Evolutionary conservation across 2,888 invertebrate species (phyloP), one percentile per base, ranked within the genome.

Genomic region (Coecobrya sp.): DNA sequence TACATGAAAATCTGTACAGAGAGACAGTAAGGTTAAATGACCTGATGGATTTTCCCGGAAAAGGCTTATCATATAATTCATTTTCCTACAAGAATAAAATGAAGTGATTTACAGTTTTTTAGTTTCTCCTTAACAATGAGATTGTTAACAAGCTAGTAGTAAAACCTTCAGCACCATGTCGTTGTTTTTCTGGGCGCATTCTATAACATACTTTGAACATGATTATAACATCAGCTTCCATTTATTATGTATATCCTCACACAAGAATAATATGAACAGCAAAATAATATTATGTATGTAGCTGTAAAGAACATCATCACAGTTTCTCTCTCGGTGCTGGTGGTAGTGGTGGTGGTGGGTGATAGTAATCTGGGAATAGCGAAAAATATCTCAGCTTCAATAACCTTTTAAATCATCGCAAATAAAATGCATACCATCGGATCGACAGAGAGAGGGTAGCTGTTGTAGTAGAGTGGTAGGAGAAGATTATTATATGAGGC

Each of bases 331-430:
- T 42, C 49, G 5, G 8, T 25, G 45, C 27, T 52, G 52, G 25
- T 76, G 49, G 27, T 3, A 4, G 55, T 52, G 52, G 25, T 76
- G 49, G 27, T 3, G 1, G 27, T 52, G 52, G n/a, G 30, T 55
- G 27, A 55, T 81, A 59, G n/a, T 59, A 8, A 52, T 81, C 55
- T 30, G 30, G 81, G 81, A 81, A 36, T 81, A 19, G 45, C 13
- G 13, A 81, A 52, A 55, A 55, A 81, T 81, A 81, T 79, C 13
- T 27, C 55, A 68, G 49, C 87, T 65, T 87, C 79, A 87, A 79
- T 79, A 87, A 79, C 76, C 62, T 79, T 86, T 86, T 42, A 19
- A 87, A 87, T 73, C 42, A 76, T 19, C 25, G n/a, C n/a, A 36
- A 36, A 55, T 55, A 55, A 59, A 81, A 81, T 36, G 52, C 49